A percentile compares a stretch with the other conserved stretches of the same genome.
phyloP scores from a whole-genome alignment of 2,797 vertebrate species.

The Agapornis canus region DNA sequence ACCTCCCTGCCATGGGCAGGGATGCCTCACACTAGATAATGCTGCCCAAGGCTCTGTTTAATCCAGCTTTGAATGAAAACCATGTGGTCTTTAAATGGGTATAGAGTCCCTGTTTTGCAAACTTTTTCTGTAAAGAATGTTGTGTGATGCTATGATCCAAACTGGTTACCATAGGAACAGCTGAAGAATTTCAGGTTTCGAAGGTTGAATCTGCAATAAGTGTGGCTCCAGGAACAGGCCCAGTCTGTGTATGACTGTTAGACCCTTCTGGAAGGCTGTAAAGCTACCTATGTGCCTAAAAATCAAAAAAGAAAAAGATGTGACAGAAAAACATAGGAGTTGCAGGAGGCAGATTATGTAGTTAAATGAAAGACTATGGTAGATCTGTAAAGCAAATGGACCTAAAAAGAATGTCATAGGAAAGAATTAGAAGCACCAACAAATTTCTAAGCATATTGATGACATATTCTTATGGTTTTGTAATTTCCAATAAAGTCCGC shows the following conservation, averaged over 20 bases:
- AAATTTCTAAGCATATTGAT: neutral
- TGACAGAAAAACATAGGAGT: neutral
- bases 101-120: neutral
- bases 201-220: slow-evolving; percentile 20
- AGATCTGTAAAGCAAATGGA: neutral
- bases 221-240: neutral
- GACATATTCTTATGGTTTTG: neutral
- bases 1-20: neutral
- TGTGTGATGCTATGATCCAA: neutral
- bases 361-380: neutral
- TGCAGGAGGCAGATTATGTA: neutral
- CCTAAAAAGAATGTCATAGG: neutral
- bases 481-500: neutral
- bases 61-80: neutral
- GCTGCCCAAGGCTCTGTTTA: neutral
- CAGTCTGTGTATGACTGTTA: neutral
- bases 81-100: neutral
- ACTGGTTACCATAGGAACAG: slow-evolving; percentile 29
- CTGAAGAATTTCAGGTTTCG: neutral
- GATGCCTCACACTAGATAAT: neutral
- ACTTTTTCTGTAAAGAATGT: neutral
- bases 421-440: neutral
- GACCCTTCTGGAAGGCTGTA: neutral
- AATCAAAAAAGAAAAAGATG: neutral
- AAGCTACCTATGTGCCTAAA: neutral